Conservation (phyloP, 2,797 vertebrate genomes). For the Choloepus didactylus region DNA sequence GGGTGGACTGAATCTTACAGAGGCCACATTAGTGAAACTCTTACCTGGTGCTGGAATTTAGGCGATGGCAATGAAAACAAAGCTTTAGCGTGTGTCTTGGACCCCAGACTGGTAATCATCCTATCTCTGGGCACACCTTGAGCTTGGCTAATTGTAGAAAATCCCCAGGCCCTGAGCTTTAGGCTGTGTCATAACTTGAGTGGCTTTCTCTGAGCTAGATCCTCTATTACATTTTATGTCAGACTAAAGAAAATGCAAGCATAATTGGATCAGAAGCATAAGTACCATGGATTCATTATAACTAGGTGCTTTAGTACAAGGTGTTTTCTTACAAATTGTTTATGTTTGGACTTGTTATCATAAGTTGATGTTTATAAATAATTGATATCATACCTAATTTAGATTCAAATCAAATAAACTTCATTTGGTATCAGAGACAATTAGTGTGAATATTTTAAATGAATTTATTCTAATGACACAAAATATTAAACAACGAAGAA, state of each 20-base stretch:
- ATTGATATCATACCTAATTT: not conserved
- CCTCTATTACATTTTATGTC: not conserved
- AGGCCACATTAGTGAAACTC: not conserved
- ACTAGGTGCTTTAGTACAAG: not conserved
- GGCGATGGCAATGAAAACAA: not conserved
- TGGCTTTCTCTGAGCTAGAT: not conserved
- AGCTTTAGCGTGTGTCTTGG: not conserved
- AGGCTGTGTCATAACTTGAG: not conserved
- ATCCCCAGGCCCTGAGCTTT: not conserved
- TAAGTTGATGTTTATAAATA: not conserved
- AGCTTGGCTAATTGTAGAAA: not conserved
- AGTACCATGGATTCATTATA: not conserved
- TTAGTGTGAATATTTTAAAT: not conserved
- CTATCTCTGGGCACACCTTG: not conserved
- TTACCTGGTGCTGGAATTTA: not conserved
- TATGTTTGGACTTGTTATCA: not conserved
- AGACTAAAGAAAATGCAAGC: not conserved
- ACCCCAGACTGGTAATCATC: not conserved
- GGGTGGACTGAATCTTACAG: not conserved
- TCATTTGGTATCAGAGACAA: not conserved
- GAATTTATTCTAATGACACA: not conserved
- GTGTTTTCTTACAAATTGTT: not conserved
- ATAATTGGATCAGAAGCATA: not conserved
- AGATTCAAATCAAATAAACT: not conserved
- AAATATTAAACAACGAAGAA: not conserved